Conservation (phyloP, 2,797 vertebrate genomes). For the Okamejei kenojei region DNA sequence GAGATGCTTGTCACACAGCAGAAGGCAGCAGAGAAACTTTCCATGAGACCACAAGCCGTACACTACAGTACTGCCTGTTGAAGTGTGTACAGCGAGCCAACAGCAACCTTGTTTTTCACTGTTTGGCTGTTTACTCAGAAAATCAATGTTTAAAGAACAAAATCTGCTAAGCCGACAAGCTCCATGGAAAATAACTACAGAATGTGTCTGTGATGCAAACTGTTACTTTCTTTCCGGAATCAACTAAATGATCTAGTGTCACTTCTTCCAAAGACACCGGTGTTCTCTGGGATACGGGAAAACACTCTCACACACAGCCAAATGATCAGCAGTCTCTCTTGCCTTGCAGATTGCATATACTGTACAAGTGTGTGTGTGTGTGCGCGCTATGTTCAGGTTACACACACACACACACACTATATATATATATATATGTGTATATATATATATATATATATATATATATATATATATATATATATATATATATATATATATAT, state of each 20-base stretch:
- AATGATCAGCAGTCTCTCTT: neutral
- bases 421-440: too few species aligned
- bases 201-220: neutral
- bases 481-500: too few species aligned
- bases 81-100: neutral
- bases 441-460: too few species aligned
- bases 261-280: neutral
- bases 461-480: too few species aligned
- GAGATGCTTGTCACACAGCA: conserved; percentile 8
- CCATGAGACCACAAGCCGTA: neutral
- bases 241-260: neutral
- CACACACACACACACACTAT: too few species aligned
- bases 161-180: neutral
- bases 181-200: conserved; percentile 30
- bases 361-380: too few species aligned
- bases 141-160: conserved; percentile 30
- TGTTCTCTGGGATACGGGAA: neutral
- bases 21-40: neutral
- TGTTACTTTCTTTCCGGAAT: neutral
- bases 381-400: too few species aligned
- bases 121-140: conserved; percentile 20
- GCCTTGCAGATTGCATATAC: neutral
- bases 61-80: neutral
- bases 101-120: neutral
- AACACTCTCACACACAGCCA: neutral